Evolutionary conservation across 2,113 vertebrate species (phyloP), one percentile per base, ranked within the genome.

Genomic region (Poeciliopsis retropinna): DNA sequence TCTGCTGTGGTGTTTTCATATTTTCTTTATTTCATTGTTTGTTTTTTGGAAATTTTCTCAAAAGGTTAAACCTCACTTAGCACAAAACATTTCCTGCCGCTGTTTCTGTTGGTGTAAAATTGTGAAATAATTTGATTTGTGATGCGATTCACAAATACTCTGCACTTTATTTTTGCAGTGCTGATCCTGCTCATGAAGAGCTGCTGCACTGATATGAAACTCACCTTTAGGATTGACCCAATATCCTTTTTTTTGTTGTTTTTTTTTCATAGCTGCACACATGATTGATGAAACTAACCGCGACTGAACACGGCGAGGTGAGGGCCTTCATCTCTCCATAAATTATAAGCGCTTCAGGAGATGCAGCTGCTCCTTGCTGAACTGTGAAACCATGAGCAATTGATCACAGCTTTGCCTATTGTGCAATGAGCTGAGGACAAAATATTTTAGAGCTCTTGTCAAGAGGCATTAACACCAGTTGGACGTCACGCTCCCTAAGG

Each of bases 261-360:
- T 31, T 32, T 57, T 79, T 75, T 67, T 17, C 69, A 29, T 69
- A 67, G 64, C 65, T 51, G 69, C 44, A 29, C 17, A 25, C 29
- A 67, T 63, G 75, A 90, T 79, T 83, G 70, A 85, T 81, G 63
- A 72, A 83, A 66, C 1, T 63, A 1, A 32, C 54, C 10, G 0
- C 2, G 39, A 1, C 39, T 41, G 72, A 72, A 31, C 3, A 0
- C n/a, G 7, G 57, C 57, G 15, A 76, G 77, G 63, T 70, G 79
- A 86, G 70, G 34, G 5, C 51, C 70, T 76, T 62, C 80, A 27
- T 75, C 75, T 67, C 75, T 71, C 70, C 66, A 41, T 83, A 70
- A 85, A 75, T 87, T 67, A 78, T 66, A 70, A 70, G 70, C 2
- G 64, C 77, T 73, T 79, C 47, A 4, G 82, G 84, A 81, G 86